Conservation (phyloP, 2,888 invertebrate species). For the Plemyria rubiginata region DNA sequence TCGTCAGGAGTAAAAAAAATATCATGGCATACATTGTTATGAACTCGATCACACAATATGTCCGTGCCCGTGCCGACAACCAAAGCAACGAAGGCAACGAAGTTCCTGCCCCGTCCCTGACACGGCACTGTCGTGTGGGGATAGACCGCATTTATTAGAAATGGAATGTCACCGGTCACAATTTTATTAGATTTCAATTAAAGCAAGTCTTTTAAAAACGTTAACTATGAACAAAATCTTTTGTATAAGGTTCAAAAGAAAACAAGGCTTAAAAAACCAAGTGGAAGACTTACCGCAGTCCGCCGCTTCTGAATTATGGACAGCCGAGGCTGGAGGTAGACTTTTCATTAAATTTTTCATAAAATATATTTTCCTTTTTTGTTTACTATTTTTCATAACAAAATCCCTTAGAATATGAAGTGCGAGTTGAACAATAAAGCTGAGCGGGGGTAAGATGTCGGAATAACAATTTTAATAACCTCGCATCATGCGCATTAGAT, state of each 20-base stretch:
- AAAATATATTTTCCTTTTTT: constrained; percentile 33
- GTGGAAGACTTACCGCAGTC: constrained; percentile 22
- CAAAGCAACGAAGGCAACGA: too few relatives aligned
- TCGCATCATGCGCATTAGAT: neutral
- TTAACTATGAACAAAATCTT: neutral
- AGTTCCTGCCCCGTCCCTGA: too few relatives aligned
- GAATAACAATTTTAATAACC: constrained; percentile 3
- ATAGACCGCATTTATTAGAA: too few relatives aligned
- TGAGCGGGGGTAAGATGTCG: neutral
- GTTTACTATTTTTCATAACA: constrained; percentile 37
- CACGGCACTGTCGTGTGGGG: too few relatives aligned
- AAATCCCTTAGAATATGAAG: constrained; percentile 17
- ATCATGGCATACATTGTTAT: too few relatives aligned
- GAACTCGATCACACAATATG: too few relatives aligned
- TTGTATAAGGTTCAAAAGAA: constrained; percentile 21
- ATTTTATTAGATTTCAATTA: too few relatives aligned
- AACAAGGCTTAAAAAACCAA: constrained; percentile 16
- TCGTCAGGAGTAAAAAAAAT: too few relatives aligned
- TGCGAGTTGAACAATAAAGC: constrained; percentile 11
- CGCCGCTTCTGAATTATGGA: constrained; percentile 29
- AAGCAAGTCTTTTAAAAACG: too few relatives aligned
- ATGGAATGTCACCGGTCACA: too few relatives aligned
- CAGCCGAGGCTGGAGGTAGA: constrained; percentile 18
- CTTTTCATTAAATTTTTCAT: constrained; percentile 45
- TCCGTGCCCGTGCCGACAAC: too few relatives aligned